Base-by-base conservation (phyloP, 2,888 invertebrate species). In the Perithous albicinctus region DNA sequence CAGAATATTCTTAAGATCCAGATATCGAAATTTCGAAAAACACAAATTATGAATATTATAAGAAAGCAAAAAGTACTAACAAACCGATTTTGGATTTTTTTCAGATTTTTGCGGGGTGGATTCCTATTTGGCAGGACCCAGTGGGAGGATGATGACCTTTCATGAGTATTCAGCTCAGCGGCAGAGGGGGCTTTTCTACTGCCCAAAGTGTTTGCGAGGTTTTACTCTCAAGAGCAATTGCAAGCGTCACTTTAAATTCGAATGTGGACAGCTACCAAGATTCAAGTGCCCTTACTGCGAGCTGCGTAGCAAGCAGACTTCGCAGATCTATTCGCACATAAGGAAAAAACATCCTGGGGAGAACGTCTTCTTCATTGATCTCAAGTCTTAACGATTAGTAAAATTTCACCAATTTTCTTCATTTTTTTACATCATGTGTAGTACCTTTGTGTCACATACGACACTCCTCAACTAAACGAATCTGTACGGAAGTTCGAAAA, bases 221-320 rank as follows among this genome's bases (percentile, higher is more conserved):
- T 91, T 90, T 74, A 87, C 89, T 2, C 79, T 87, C 48, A 91
- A 91, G 80, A 87, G 88, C 70, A 91, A 90, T 74, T 86, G 90
- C 67, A 91, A 89, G 76, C 89, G 93, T 6, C 93, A 93, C 83
- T 89, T 90, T 79, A 90, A 89, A 67, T 91, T 90, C 85, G 93
- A 93, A 80, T 93, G 93, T 78, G 93, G 92, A 6, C 90, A 91
- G 66, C 89, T 89, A 54, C 91, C 93, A 6, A 89, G 91, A 77
- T 93, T 92, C 86, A 90, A 89, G 77, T 93, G 93, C 80, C 92
- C 92, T 6, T 92, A 92, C 81, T 93, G 93, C 81, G 86, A 88
- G 0, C 84, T 91, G 10, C 88, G 88, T 23, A 91, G 91, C 84
- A 93, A 93, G 79, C 90, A 92, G 46, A 93, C 92, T 38, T 92